Evolutionary conservation across 2,113 vertebrate genomes (phyloP).

Genomic region (Microcebus tavaratra): DNA sequence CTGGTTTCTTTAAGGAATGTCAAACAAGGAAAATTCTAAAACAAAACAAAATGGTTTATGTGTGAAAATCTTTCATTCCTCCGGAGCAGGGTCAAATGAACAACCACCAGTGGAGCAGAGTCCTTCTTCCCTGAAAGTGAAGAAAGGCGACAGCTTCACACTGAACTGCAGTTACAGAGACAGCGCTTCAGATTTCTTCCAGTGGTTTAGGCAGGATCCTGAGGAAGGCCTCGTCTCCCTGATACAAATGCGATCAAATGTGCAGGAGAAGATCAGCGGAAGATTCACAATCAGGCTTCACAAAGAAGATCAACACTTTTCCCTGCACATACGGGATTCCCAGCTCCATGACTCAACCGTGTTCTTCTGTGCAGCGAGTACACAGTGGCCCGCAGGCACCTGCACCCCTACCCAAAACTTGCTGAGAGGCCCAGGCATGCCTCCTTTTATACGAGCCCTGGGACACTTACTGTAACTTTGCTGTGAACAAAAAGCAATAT

Average conservation of each 20-base stretch:
- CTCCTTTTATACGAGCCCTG: not conserved
- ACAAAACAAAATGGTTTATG: not conserved
- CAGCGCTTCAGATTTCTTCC: not conserved
- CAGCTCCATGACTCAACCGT: not conserved
- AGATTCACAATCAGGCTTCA: not conserved
- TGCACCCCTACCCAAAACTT: not conserved
- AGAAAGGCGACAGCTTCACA: not conserved
- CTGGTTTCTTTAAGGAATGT: not conserved
- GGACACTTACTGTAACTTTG: not conserved
- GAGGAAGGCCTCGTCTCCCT: not conserved
- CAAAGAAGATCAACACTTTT: not conserved
- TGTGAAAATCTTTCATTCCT: not conserved
- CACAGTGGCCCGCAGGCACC: not conserved
- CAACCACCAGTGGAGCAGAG: not conserved
- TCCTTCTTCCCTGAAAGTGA: not conserved
- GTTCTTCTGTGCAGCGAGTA: not conserved
- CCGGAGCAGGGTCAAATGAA: not conserved
- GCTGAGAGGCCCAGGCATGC: not conserved
- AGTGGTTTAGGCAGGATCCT: not conserved
- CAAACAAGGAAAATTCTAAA: not conserved
- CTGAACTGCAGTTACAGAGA: slow-evolving; percentile 21
- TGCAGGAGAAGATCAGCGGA: not conserved
- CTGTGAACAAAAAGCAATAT: not conserved
- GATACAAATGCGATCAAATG: not conserved
- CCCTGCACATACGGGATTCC: not conserved